Evolutionary conservation across 92 coral and sea anemone species (phyloP), one percentile per base, ranked within the genome.

Genomic region (Parazoanthus swiftii): DNA sequence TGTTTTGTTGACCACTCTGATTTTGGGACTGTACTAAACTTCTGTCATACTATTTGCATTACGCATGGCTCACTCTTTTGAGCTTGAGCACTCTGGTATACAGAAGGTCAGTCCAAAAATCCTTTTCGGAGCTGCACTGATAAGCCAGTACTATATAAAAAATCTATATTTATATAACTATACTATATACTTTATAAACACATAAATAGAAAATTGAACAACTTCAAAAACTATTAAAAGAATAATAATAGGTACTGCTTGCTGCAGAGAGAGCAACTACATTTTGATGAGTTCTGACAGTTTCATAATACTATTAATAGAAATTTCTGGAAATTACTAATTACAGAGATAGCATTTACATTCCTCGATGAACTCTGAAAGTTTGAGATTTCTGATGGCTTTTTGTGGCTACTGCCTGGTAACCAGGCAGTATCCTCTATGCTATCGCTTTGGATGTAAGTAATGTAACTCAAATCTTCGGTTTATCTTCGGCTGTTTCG

Each of bases 321-420:
- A 76, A 76, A 38, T 13, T 38, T 76, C 56, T 76, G 56, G 25
- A 76, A 76, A 76, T 38, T 39, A 76, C 80, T 76, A 2, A 76
- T 76, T 76, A 76, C 80, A 76, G 80, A 76, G 56, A 42, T 38
- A 76, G 56, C 80, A 76, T 38, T 76, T 76, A 76, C 80, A 76
- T 76, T 38, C 80, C 51, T 76, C 56, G 80, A 76, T 76, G 80
- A 76, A 38, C 80, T 76, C 80, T 42, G 80, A 76, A 38, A 76
- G 80, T 76, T 76, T 76, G 51, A 76, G 56, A 38, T 76, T 76
- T 76, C 80, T 76, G 56, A 76, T 76, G 33, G 54, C 80, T 76
- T 76, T 76, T 76, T 76, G n/a, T n/a, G 42, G 42, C 42, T 38
- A 38, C 3, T 38, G 42, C 42, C 42, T 38, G 42, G 42, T 38